Percentiles rank a stretch among this genome's conserved stretches.
These are phyloP conservation scores for Danaus chrysippus DNA, from an alignment of 2,888 invertebrate genomes.

Conservation along the genomic window DNA sequence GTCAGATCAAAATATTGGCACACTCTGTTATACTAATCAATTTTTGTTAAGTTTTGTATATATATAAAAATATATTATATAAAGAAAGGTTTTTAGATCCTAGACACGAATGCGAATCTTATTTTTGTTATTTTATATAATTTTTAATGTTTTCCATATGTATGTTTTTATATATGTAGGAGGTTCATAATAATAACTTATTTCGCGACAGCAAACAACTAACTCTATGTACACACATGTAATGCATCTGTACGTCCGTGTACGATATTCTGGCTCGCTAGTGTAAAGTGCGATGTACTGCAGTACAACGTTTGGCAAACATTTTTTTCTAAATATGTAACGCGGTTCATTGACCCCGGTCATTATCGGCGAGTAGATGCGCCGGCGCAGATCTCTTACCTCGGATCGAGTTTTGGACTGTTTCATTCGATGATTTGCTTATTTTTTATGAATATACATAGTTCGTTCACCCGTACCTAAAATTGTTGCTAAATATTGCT, in stretches of 20 bases:
- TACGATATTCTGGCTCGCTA: slow-evolving; percentile 40
- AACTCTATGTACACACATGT: background rate
- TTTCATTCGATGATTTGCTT: slow-evolving; percentile 26
- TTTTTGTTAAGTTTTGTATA: background rate
- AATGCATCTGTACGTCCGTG: slow-evolving; percentile 2
- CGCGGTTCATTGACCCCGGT: slow-evolving; percentile 60
- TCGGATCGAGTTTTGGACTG: background rate
- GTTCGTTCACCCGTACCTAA: slow-evolving; percentile 18
- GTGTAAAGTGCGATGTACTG: slow-evolving; percentile 57
- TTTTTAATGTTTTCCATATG: no score
- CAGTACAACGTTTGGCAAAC: slow-evolving; percentile 69
- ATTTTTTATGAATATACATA: slow-evolving; percentile 16
- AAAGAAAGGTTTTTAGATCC: no score
- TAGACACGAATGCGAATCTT: no score
- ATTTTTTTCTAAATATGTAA: slow-evolving; percentile 80
- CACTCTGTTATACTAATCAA: background rate
- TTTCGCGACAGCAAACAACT: no score
- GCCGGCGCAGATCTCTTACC: slow-evolving; percentile 35
- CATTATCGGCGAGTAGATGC: slow-evolving; percentile 72
- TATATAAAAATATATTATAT: no score
- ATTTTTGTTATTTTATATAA: no score
- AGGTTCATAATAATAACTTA: no score
- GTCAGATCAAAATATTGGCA: slow-evolving; percentile 28
- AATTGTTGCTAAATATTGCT: no score
- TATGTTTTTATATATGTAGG: no score